phyloP scores from a whole-genome alignment of 2,888 invertebrate species.

The Anagyrus pseudococci region DNA sequence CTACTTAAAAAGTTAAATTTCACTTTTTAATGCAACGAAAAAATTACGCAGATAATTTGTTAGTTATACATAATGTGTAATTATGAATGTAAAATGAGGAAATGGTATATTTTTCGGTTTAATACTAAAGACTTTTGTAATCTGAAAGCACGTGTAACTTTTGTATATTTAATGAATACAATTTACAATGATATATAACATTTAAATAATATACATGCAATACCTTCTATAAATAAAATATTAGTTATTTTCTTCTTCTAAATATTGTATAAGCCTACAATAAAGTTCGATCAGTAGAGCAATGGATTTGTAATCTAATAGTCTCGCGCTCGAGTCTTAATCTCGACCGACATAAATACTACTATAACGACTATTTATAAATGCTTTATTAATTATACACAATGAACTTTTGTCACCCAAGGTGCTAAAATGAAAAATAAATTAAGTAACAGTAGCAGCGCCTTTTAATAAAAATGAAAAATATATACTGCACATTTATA shows the following conservation, averaged over 20 bases:
- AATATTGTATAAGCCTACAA: neutral
- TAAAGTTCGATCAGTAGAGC: neutral
- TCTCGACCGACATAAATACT: neutral
- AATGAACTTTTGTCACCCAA: neutral
- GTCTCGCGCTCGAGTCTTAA: neutral
- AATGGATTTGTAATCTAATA: neutral
- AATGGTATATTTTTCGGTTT: constrained; percentile 40
- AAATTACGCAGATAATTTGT: constrained; percentile 26
- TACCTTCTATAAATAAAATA: constrained; percentile 28
- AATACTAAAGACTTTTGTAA: constrained; percentile 28
- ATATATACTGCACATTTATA: neutral
- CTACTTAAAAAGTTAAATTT: constrained; percentile 19
- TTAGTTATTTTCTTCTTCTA: neutral
- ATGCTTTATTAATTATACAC: neutral
- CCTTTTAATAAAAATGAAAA: neutral
- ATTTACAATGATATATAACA: constrained; percentile 36
- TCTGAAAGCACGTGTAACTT: constrained; percentile 35
- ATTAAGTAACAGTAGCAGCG: neutral
- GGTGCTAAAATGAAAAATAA: neutral
- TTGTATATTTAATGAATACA: constrained; percentile 37
- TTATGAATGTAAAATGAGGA: constrained; percentile 31
- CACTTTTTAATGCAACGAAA: constrained; percentile 35
- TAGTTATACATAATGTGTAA: constrained; percentile 35
- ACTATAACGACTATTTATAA: neutral
- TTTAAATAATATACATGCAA: constrained; percentile 36